These are phyloP conservation scores for Cynopterus sphinx DNA, from an alignment of 2,797 vertebrate species.

Conservation along the genomic window DNA sequence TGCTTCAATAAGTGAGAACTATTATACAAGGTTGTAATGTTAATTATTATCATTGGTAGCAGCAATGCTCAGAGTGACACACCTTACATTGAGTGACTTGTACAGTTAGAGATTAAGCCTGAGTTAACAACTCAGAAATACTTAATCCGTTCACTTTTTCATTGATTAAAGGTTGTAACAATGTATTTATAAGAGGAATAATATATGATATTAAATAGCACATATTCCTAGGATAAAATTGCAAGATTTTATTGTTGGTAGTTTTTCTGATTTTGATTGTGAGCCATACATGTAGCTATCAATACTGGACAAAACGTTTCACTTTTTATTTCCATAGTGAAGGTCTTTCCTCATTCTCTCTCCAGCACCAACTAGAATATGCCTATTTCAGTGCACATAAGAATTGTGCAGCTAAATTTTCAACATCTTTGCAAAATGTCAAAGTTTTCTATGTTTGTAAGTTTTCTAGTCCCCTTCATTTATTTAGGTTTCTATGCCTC, in stretches of 20 bases:
- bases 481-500: slow-evolving; percentile 22
- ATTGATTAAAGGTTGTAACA: background rate
- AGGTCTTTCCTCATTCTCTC: background rate
- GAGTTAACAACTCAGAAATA: background rate
- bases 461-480: background rate
- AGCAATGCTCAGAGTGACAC: background rate
- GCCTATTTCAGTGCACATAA: background rate
- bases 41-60: background rate
- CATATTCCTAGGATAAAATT: background rate
- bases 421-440: background rate
- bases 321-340: background rate
- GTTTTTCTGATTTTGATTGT: background rate
- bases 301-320: background rate
- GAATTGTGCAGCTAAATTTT: background rate
- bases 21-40: rapidly evolving
- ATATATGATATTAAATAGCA: background rate
- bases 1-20: background rate
- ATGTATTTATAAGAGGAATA: background rate
- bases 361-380: background rate
- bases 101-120: background rate
- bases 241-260: background rate
- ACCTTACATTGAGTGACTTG: background rate
- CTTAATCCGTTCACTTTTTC: background rate
- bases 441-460: background rate
- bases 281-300: background rate